These are phyloP conservation scores for Ophiodon elongatus DNA, from an alignment of 2,113 vertebrate species.

Conservation along the genomic window DNA sequence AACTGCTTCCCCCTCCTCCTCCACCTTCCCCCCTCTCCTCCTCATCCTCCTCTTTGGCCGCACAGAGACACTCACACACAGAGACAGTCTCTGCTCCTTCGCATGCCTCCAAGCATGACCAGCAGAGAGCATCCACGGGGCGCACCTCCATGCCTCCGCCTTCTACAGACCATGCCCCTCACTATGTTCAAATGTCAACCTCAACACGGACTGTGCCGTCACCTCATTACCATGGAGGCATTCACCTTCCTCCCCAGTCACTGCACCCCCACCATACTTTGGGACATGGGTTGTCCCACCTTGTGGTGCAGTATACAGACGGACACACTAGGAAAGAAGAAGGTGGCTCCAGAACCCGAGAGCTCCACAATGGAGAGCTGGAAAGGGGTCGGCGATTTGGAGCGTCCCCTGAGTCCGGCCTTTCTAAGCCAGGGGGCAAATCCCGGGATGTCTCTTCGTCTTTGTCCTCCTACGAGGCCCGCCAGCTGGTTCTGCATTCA, in stretches of 20 bases:
- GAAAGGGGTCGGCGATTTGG: conserved; percentile 88
- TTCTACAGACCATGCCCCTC: conserved; percentile 85
- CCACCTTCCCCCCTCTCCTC: conserved; percentile 84
- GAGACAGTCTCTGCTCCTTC: conserved; percentile 85
- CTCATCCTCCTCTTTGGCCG: conserved; percentile 87
- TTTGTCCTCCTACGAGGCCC: conserved; percentile 89
- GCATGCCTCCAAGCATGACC: conserved; percentile 87
- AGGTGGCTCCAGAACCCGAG: conserved; percentile 83
- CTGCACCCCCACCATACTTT: conserved; percentile 91
- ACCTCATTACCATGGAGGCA: conserved; percentile 82
- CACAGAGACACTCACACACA: conserved; percentile 82
- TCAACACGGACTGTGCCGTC: conserved; percentile 88
- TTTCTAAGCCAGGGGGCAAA: conserved; percentile 77
- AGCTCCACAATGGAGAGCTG: conserved; percentile 93
- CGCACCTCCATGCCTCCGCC: conserved; percentile 88
- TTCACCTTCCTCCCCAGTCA: conserved; percentile 84
- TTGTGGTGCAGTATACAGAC: conserved; percentile 92
- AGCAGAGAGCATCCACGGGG: conserved; percentile 80
- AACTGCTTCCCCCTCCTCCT: conserved; percentile 91
- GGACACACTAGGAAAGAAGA: conserved; percentile 87
- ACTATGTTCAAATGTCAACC: conserved; percentile 82
- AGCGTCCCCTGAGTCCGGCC: conserved; percentile 67
- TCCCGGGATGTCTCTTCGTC: conserved; percentile 67
- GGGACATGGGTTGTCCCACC: conserved; percentile 89
- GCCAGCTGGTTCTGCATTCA: conserved; percentile 88